Base-by-base conservation (phyloP, 1,140 invertebrate species). In the Pseudomyrmex dendroicus region DNA sequence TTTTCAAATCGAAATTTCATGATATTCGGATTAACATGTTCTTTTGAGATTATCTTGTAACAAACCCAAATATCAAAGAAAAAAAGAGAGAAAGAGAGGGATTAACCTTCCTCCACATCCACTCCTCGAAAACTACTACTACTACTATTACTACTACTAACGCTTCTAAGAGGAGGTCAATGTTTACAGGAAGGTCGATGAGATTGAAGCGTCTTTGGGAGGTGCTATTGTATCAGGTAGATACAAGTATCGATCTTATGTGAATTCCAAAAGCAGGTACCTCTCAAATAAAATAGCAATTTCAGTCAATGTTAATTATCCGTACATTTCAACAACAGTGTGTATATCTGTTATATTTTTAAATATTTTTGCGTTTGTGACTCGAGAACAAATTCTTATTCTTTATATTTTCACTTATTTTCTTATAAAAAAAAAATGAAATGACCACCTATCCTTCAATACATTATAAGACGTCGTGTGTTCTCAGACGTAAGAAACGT, bases 101-200 rank as follows among this genome's bases (percentile, higher is more conserved):
- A 64, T 64, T n/a, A 13, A 13, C 5, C 12, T 56, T 35, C 52
- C 52, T 35, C 56, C 25, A 7, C 46, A 8, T 52, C 13, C 20
- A 20, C 54, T 2, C 4, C 12, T 20, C 12, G 35, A 62, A 62
- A 54, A 70, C 35, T 35, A 35, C 4, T 35, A n/a, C 4, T 12
- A 70, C 35, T 35, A 35, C 35, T 35, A n/a, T 12, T 25, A 54
- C 25, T 22, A 13, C 8, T 20, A 17, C 48, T 77, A 73, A 73
- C 78, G 22, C 66, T 25, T 48, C 17, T 64, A 44, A 59, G 54
- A 73, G n/a, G 57, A 62, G 70, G 76, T 73, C 70, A 70, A 85
- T 86, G 84, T 82, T 86, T 85, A 70, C 48, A 13, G 44, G 12
- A 83, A 86, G 70, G 82, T 82, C 50, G 68, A 86, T 74, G 72